phyloP scores from a whole-genome alignment of 2,113 vertebrate genomes.

The Oplegnathus fasciatus region DNA sequence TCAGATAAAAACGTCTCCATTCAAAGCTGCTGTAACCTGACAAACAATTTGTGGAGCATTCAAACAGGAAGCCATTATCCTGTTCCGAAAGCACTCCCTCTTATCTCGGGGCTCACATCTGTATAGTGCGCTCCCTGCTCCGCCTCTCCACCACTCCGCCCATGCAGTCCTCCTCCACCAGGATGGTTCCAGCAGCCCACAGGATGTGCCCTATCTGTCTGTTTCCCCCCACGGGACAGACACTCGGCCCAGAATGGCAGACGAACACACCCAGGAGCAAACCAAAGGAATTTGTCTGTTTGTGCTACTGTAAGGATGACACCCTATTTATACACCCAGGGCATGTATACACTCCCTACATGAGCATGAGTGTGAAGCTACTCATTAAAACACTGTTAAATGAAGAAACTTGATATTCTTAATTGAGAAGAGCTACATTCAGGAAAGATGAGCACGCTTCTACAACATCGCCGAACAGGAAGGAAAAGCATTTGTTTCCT shows the following conservation, averaged over 20 bases:
- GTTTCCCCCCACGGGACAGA: constrained; percentile 58
- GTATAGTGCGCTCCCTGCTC: constrained; percentile 55
- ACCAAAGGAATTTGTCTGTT: constrained; percentile 69
- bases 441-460: background rate
- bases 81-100: constrained; percentile 63
- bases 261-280: constrained; percentile 66
- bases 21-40: constrained; percentile 72
- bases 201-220: constrained; percentile 79
- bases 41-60: constrained; percentile 69
- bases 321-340: constrained; percentile 9
- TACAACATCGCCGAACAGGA: background rate
- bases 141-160: constrained; percentile 46
- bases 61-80: constrained; percentile 86
- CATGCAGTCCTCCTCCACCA: constrained; percentile 46
- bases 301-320: constrained; percentile 37
- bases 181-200: constrained; percentile 57
- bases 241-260: constrained; percentile 50
- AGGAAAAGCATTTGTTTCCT: constrained; percentile 2
- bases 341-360: background rate
- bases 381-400: background rate
- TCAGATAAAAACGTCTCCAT: constrained; percentile 68
- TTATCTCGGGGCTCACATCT: constrained; percentile 84
- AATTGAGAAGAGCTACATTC: background rate
- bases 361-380: background rate
- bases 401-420: background rate